Evolutionary conservation across 2,888 invertebrate genomes (phyloP).

Genomic region (Laothoe populi): DNA sequence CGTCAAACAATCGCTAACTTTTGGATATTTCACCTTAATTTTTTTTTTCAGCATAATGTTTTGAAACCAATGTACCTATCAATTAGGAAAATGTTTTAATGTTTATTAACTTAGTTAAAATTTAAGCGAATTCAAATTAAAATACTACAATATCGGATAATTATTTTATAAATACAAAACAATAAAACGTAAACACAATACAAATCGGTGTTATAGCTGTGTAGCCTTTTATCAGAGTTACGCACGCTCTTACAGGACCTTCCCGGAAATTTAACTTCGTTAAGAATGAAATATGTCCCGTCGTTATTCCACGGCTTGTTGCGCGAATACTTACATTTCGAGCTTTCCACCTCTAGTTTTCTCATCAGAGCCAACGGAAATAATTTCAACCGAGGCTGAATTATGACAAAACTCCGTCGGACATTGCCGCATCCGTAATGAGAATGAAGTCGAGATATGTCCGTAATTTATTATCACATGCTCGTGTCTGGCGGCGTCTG

Average conservation of each 20-base stretch:
- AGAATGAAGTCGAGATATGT: constrained; percentile 82
- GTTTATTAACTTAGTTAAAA: not conserved
- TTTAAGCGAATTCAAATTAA: not conserved
- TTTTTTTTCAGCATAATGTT: constrained; percentile 14
- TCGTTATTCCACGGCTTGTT: constrained; percentile 83
- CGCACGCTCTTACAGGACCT: constrained; percentile 79
- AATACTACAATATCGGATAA: not conserved
- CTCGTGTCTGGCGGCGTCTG: constrained; percentile 57
- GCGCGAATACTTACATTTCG: constrained; percentile 81
- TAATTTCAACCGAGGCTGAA: constrained; percentile 84
- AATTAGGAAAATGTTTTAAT: not conserved
- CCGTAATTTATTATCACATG: constrained; percentile 79
- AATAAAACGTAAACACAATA: constrained; percentile 56
- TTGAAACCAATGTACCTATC: no score
- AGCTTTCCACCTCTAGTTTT: constrained; percentile 82
- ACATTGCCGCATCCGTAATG: constrained; percentile 84
- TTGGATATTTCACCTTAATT: constrained; percentile 44
- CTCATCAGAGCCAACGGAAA: constrained; percentile 83
- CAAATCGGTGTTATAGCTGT: constrained; percentile 65
- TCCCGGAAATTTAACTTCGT: constrained; percentile 84
- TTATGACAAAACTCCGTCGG: constrained; percentile 84
- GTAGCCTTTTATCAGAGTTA: constrained; percentile 80
- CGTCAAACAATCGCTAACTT: constrained; percentile 66
- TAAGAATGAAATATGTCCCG: constrained; percentile 83
- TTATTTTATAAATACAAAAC: constrained; percentile 20